phyloP scores from a whole-genome alignment of 2,113 vertebrate genomes.

The Oncorhynchus masou region DNA sequence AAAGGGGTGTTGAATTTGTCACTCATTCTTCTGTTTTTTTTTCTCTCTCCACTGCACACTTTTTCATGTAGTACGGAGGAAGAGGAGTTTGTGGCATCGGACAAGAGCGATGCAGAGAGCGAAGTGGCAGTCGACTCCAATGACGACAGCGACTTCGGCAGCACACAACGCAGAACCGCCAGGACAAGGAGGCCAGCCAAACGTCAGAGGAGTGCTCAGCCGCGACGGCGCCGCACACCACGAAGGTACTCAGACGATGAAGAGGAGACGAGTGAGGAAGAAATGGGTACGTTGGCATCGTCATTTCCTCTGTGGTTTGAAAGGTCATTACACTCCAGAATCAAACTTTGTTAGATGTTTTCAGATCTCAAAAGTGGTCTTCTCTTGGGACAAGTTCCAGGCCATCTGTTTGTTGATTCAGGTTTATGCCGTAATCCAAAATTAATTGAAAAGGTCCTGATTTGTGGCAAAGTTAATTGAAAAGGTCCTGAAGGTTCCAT shows the following conservation, averaged over 20 bases:
- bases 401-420: too few species aligned
- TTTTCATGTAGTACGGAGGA: conserved; percentile 80
- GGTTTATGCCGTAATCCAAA: too few species aligned
- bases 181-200: conserved; percentile 12
- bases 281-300: conserved; percentile 57
- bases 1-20: too few species aligned
- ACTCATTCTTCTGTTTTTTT: neutral
- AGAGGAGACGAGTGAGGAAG: conserved; percentile 79
- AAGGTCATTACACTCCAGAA: too few species aligned
- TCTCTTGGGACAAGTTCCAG: too few species aligned
- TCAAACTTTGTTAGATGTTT: too few species aligned
- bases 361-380: too few species aligned
- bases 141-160: conserved; percentile 81
- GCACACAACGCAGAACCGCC: conserved; percentile 54
- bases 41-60: neutral
- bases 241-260: conserved; percentile 93
- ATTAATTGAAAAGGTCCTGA: too few species aligned
- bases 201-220: conserved; percentile 66
- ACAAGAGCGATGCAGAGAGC: conserved; percentile 82
- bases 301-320: neutral
- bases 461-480: too few species aligned
- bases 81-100: conserved; percentile 83
- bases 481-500: too few species aligned
- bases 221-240: conserved; percentile 73
- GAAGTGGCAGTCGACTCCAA: conserved; percentile 82